Conservation (phyloP, 2,113 vertebrate species). For the Dromaius novaehollandiae region DNA sequence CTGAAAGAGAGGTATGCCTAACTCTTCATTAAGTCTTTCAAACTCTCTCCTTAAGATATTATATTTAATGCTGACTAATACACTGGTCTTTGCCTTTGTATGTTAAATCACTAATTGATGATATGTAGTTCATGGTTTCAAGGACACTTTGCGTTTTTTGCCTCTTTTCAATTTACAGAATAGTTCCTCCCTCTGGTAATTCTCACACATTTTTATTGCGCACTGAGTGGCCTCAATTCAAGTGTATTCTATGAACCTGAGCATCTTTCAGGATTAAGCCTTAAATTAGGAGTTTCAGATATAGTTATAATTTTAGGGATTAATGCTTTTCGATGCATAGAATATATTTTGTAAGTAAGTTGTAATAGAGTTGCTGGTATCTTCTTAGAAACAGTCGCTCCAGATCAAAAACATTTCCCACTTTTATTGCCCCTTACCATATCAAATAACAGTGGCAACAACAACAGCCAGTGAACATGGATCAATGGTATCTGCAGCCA, state of each 20-base stretch:
- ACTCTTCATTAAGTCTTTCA: not conserved
- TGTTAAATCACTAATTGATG: constrained; percentile 17
- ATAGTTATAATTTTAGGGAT: constrained; percentile 48
- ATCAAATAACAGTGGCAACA: constrained; percentile 86
- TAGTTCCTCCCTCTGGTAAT: constrained; percentile 33
- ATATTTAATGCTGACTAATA: not conserved
- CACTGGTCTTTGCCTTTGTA: not conserved
- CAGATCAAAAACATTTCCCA: constrained; percentile 70
- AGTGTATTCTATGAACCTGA: constrained; percentile 21
- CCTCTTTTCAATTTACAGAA: constrained; percentile 15
- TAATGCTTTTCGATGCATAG: constrained; percentile 12
- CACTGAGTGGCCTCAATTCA: not conserved
- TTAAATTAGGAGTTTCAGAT: constrained; percentile 23
- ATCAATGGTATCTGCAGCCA: constrained; percentile 86
- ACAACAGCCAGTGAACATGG: constrained; percentile 78
- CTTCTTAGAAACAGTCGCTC: constrained; percentile 84
- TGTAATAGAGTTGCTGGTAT: constrained; percentile 82
- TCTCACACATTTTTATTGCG: constrained; percentile 35
- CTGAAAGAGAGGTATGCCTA: not conserved
- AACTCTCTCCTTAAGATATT: not conserved
- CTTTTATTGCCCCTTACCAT: constrained; percentile 79
- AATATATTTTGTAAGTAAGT: constrained; percentile 31
- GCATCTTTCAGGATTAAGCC: not conserved
- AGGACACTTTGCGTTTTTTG: constrained; percentile 31
- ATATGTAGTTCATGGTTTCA: constrained; percentile 10